Percentiles rank a stretch among this genome's conserved stretches.
Evolutionary conservation across 1,140 invertebrate genomes (phyloP).

Genomic region (Plectus sambesii): DNA sequence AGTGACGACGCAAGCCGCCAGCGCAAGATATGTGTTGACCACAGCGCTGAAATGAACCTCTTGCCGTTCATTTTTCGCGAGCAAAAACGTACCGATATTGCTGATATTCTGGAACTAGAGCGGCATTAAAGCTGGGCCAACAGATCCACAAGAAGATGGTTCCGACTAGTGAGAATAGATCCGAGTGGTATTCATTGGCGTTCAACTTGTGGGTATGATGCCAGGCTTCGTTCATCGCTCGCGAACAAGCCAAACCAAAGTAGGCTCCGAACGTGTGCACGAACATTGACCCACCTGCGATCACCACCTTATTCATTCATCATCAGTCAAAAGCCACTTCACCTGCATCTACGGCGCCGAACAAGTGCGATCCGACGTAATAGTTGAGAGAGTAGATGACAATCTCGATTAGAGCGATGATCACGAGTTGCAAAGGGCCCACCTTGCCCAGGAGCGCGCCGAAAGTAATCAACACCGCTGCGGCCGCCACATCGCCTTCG

Average conservation of each 20-base stretch:
- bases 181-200: constrained; percentile 47
- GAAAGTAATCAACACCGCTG: constrained; percentile 51
- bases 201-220: constrained; percentile 38
- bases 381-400: constrained; percentile 48
- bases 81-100: no score
- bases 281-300: constrained; percentile 34
- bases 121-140: constrained; percentile 91
- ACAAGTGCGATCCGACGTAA: constrained; percentile 47
- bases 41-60: constrained; percentile 67
- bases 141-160: constrained; percentile 82
- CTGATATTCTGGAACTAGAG: no score
- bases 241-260: constrained; percentile 29
- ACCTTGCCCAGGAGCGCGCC: constrained; percentile 52
- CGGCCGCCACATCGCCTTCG: constrained; percentile 51
- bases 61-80: constrained; percentile 56
- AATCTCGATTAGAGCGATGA: constrained; percentile 51
- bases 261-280: constrained; percentile 33
- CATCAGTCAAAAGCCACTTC: no score
- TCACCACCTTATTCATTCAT: constrained; percentile 26
- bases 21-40: constrained; percentile 79
- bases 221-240: constrained; percentile 37
- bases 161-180: constrained; percentile 51
- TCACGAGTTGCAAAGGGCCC: constrained; percentile 48
- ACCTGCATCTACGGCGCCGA: constrained; percentile 50
- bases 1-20: constrained; percentile 67